A percentile compares a stretch with the other conserved stretches of the same genome.
Evolutionary conservation across 2,113 vertebrate species (phyloP).

Genomic region (Prietella phreatophila): DNA sequence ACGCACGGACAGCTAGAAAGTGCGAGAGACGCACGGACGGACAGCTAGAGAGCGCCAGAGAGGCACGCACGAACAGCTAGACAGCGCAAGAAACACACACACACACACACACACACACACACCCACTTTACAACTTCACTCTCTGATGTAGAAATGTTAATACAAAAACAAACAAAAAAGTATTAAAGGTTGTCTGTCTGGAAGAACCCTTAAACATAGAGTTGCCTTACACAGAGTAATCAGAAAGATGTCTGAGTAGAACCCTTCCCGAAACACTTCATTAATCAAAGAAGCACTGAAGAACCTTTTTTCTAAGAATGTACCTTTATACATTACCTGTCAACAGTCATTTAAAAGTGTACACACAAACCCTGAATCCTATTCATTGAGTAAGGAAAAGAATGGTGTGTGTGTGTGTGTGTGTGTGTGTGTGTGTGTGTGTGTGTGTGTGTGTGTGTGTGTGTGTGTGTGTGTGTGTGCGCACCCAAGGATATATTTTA

Average conservation of each 20-base stretch:
- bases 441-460: constrained; percentile 18
- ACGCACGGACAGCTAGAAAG: too few species aligned
- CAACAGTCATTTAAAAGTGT: background rate
- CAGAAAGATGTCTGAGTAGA: background rate
- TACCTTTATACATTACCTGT: background rate
- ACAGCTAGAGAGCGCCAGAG: too few species aligned
- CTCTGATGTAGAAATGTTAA: background rate
- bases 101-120: background rate
- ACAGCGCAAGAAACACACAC: too few species aligned
- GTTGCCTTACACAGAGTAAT: background rate
- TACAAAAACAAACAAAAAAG: background rate
- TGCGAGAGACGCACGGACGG: too few species aligned
- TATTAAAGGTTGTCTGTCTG: background rate
- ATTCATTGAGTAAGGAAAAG: background rate
- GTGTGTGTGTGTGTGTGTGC: background rate
- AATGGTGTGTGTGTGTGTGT: background rate
- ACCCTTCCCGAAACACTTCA: background rate
- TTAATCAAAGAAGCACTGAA: too few species aligned
- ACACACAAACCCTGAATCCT: background rate
- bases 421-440: constrained; percentile 8
- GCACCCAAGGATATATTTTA: background rate
- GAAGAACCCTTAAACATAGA: background rate
- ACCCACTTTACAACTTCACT: background rate
- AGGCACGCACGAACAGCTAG: too few species aligned
- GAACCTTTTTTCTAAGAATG: background rate